Percentiles rank a stretch among this genome's conserved stretches.
Evolutionary conservation across 2,797 vertebrate genomes (phyloP).

Genomic region (Thamnophis elegans): DNA sequence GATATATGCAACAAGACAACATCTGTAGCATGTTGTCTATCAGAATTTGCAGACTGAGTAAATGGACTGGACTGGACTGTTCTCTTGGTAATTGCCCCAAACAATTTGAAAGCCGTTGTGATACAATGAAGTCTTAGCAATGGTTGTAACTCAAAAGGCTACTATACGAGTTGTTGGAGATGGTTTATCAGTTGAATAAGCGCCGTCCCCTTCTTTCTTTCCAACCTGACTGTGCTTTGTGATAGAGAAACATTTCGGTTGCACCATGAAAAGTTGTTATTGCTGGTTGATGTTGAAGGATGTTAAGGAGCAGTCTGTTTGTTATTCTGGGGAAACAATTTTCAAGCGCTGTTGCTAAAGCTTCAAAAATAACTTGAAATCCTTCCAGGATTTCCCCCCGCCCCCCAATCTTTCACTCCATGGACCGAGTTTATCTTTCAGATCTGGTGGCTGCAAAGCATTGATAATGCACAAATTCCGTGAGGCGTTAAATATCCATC

Average conservation of each 20-base stretch:
- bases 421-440: conserved; percentile 71
- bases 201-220: conserved; percentile 59
- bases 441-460: conserved; percentile 73
- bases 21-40: too few species aligned
- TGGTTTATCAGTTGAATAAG: conserved; percentile 61
- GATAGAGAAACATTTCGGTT: conserved; percentile 67
- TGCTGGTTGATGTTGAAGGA: conserved; percentile 53
- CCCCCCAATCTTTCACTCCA: conserved; percentile 49
- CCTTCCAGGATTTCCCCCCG: conserved; percentile 46
- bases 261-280: conserved; percentile 70
- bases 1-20: too few species aligned
- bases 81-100: too few species aligned
- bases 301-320: conserved; percentile 66
- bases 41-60: too few species aligned
- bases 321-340: conserved; percentile 66
- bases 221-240: conserved; percentile 66
- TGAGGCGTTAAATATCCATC: conserved; percentile 72
- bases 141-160: not conserved
- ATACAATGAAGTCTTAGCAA: too few species aligned
- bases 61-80: too few species aligned
- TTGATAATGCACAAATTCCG: conserved; percentile 72
- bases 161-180: conserved; percentile 42
- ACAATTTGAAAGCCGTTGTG: too few species aligned
- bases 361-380: conserved; percentile 71
- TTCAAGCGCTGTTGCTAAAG: conserved; percentile 67